phyloP scores from a whole-genome alignment of 1,140 invertebrate genomes.

The Leptonema lineaticorne region DNA sequence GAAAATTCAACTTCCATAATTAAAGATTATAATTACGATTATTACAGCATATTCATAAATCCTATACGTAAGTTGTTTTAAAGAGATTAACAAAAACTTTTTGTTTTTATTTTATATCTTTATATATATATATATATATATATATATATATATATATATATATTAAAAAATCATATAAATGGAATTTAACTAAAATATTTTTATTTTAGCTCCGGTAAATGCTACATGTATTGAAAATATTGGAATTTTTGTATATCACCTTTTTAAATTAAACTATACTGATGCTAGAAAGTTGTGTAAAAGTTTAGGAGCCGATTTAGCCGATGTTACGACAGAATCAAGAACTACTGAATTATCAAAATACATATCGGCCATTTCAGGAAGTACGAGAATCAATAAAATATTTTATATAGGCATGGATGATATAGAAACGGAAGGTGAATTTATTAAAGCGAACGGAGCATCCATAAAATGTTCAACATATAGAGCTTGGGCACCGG shows the following conservation, averaged over 20 bases:
- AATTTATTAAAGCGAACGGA: conserved; percentile 54
- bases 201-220: conserved; percentile 54
- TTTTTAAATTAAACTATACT: conserved; percentile 57
- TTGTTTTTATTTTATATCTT: neutral
- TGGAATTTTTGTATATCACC: conserved; percentile 60
- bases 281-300: conserved; percentile 55
- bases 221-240: conserved; percentile 58
- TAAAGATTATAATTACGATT: conserved; percentile 58
- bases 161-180: too few relatives aligned
- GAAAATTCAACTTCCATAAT: conserved; percentile 54
- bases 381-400: conserved; percentile 40
- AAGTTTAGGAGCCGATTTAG: conserved; percentile 58
- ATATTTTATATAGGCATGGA: conserved; percentile 60
- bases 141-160: neutral
- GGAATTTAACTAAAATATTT: too few relatives aligned
- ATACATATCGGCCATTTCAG: conserved; percentile 44
- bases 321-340: conserved; percentile 59
- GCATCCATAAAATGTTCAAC: conserved; percentile 59
- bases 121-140: neutral
- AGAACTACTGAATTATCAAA: conserved; percentile 59
- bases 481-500: conserved; percentile 65
- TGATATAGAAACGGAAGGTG: conserved; percentile 47
- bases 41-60: conserved; percentile 60
- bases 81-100: too few relatives aligned
- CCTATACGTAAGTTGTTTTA: conserved; percentile 54